Conservation (phyloP, 37 sponge, comb jelly and placozoan species). For the Petrosia ficiformis region DNA sequence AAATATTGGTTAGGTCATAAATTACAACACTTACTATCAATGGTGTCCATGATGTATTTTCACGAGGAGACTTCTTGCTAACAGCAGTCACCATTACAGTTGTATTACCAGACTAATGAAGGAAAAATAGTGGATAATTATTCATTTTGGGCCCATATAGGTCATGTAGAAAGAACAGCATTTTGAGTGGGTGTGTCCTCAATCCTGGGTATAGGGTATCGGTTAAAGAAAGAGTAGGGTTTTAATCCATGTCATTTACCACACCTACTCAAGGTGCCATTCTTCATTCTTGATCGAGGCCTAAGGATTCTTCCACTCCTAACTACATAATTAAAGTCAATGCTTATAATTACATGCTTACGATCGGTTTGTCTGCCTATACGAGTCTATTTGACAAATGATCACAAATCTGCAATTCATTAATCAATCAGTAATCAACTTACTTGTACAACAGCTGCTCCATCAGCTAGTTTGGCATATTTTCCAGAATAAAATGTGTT, state of each 20-base stretch:
- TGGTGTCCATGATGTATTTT: background rate
- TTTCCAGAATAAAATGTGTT: constrained; percentile 55
- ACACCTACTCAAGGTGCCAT: too few relatives aligned
- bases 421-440: background rate
- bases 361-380: background rate
- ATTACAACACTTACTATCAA: background rate
- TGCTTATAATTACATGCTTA: background rate
- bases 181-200: too few relatives aligned
- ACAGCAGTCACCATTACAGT: constrained; percentile 76
- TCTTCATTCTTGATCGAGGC: too few relatives aligned
- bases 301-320: too few relatives aligned
- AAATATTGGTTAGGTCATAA: background rate
- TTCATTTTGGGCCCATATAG: too few relatives aligned
- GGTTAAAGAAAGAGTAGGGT: too few relatives aligned
- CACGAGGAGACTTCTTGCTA: background rate
- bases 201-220: too few relatives aligned
- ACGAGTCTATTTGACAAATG: too few relatives aligned
- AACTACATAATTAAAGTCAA: background rate
- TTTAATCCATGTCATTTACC: too few relatives aligned
- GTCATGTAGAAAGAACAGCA: too few relatives aligned
- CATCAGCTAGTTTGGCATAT: constrained; percentile 65
- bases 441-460: constrained; percentile 55
- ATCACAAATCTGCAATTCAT: background rate
- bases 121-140: background rate
- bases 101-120: constrained; percentile 40